Conservation (phyloP, 2,113 vertebrate species). For the Amazona guildingii region DNA sequence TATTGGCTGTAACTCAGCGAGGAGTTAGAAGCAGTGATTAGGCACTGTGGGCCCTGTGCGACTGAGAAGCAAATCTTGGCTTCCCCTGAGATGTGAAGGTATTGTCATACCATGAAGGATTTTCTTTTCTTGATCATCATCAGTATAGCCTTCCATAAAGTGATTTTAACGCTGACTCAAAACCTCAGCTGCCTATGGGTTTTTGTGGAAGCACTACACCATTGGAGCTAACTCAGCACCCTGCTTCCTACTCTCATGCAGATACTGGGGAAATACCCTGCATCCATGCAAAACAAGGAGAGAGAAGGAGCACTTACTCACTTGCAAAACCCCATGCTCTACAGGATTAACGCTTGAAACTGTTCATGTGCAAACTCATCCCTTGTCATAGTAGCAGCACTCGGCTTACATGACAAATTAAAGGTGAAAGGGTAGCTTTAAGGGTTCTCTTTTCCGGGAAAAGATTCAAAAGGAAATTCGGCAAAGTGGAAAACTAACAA, state of each 20-base stretch:
- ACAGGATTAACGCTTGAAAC: background rate
- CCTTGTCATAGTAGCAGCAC: background rate
- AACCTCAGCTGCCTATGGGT: background rate
- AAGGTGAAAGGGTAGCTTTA: background rate
- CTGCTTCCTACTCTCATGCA: background rate
- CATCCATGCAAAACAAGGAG: background rate
- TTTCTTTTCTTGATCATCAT: background rate
- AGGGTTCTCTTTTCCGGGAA: background rate
- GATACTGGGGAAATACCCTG: background rate
- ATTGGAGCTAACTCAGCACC: background rate
- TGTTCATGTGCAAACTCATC: background rate
- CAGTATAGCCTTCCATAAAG: background rate
- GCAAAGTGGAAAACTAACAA: background rate
- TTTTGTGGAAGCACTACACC: background rate
- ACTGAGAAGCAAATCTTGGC: background rate
- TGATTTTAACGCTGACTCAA: background rate
- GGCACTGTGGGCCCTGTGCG: background rate
- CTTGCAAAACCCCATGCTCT: background rate
- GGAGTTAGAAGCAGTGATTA: background rate
- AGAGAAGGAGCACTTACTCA: background rate
- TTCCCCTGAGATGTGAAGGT: background rate
- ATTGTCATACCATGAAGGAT: background rate
- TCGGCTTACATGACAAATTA: background rate
- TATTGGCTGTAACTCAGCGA: background rate
- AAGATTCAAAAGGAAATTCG: background rate